Base-by-base conservation (phyloP, 2,113 vertebrate species). In the Candoia aspera region DNA sequence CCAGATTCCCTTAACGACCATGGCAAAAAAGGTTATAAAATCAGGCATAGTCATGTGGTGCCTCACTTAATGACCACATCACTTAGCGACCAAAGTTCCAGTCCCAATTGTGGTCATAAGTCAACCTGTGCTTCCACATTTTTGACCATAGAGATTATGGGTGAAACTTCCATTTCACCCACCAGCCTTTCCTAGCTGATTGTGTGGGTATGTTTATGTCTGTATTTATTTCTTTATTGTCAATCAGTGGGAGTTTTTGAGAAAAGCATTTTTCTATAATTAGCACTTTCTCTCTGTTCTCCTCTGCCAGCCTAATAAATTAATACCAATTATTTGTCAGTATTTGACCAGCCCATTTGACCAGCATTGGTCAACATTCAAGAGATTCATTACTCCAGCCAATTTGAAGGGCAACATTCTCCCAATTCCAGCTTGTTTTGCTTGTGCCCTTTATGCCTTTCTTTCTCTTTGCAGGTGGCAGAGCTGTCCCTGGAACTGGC, bases 391-490 rank as follows among this genome's bases (percentile, higher is more conserved):
- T 26, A 17, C 29, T n/a, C 24, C 8, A 21, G 62, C 24, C 26
- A 29, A 26, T 64, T 26, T 26, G 62, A 9, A 29, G 9, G 19
- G 62, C 73, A n/a, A 19, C 46, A n/a, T 79, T 42, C 73, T 42
- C 21, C 21, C 54, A 87, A 37, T 37, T 6, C n/a, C 24, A 13
- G 15, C 17, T 42, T 64, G 8, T 6, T 85, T 58, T 33, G 0
- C 26, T 64, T n/a, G 6, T 33, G 15, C 29, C 6, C 21, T 26
- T 17, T 53, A 13, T n/a, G 8, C 2, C n/a, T 55, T 37, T 68
- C 54, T n/a, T 64, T 58, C 8, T 87, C 49, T 21, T 19, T 91
- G 6, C 89, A 94, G 94, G 5, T 93, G 64, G 89, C 87, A 95
- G 96, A 26, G 94, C 15, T 12, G 4, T 92, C 29, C 95, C 95